Conservation (phyloP, 2,113 vertebrate genomes). For the Todiramphus saurophagus region DNA sequence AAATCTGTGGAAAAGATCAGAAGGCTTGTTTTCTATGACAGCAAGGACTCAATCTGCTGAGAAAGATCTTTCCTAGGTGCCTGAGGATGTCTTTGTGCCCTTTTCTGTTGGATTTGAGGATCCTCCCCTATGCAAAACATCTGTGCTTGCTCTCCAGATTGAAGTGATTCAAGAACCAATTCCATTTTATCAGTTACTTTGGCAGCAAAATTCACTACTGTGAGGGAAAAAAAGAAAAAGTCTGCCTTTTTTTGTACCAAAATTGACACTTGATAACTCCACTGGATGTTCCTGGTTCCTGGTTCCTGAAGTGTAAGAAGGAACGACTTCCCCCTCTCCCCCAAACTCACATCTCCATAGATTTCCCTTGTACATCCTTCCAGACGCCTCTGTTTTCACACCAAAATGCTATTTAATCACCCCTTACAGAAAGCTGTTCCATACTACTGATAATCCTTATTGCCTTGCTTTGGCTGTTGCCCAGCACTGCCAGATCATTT, state of each 20-base stretch:
- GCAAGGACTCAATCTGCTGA: background rate
- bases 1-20: background rate
- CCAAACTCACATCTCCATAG: background rate
- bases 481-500: background rate
- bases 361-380: accelerated
- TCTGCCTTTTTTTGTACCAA: background rate
- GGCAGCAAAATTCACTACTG: background rate
- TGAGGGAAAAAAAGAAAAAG: background rate
- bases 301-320: background rate
- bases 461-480: background rate
- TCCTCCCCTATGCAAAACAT: background rate
- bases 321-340: background rate
- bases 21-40: background rate
- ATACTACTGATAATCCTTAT: background rate
- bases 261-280: background rate
- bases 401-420: background rate
- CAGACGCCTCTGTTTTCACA: background rate
- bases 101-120: background rate
- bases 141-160: background rate
- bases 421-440: background rate
- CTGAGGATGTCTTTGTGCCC: background rate
- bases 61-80: background rate
- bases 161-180: background rate
- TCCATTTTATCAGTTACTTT: background rate
- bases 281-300: background rate